Conservation (phyloP, 1,140 invertebrate species). For the Hylyphantes graminicola region DNA sequence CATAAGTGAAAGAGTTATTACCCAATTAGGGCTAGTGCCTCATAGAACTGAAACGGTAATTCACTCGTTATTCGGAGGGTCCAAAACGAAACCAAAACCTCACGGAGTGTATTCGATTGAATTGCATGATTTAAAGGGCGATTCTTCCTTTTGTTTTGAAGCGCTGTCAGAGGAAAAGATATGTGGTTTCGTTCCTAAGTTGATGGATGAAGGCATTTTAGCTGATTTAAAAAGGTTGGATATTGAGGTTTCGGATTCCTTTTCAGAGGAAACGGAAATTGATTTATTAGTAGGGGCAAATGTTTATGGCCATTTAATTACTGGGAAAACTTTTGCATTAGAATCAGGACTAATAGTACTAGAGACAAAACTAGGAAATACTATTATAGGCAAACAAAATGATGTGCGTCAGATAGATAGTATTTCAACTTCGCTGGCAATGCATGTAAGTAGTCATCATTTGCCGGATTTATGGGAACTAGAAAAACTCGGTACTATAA, state of each 20-base stretch:
- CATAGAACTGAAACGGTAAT: not conserved
- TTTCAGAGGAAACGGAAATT: not conserved
- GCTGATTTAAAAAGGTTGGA: not conserved
- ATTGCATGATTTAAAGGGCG: not conserved
- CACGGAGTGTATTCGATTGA: not conserved
- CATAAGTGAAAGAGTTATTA: not conserved
- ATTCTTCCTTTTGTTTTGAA: not conserved
- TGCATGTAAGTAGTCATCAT: not conserved
- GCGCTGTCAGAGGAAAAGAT: constrained; percentile 1
- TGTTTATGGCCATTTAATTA: not conserved
- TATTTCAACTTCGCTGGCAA: not conserved
- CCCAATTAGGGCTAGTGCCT: not conserved
- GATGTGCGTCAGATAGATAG: not conserved
- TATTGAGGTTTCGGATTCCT: not conserved
- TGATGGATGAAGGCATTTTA: not conserved
- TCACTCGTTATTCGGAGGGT: not conserved
- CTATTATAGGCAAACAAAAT: constrained; percentile 26
- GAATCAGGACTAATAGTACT: not conserved
- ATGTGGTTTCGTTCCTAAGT: not conserved
- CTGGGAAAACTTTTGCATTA: not conserved
- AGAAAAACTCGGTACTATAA: constrained; percentile 33
- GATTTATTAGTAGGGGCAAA: constrained; percentile 7
- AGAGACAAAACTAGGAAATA: constrained; percentile 1
- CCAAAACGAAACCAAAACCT: not conserved
- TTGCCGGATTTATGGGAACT: constrained; percentile 4